phyloP scores from a whole-genome alignment of 1,140 invertebrate species.

The Melanaphis sacchari region DNA sequence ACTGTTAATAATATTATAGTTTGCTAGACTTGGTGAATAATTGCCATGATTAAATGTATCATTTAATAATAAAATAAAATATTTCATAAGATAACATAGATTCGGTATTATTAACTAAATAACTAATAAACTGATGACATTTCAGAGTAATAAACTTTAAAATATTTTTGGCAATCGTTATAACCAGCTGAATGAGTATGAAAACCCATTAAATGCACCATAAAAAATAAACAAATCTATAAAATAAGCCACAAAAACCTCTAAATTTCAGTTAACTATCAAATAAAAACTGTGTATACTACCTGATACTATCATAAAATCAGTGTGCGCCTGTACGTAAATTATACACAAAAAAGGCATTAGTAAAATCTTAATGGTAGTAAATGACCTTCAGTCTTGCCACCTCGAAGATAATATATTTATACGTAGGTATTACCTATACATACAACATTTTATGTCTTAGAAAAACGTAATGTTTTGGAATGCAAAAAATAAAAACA shows the following conservation, averaged over 20 bases:
- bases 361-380: not conserved
- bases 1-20: not conserved
- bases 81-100: not conserved
- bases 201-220: not conserved
- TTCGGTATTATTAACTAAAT: not conserved
- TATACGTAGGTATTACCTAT: not conserved
- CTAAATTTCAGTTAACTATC: constrained; percentile 26
- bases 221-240: constrained; percentile 41
- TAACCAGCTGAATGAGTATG: not conserved
- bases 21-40: not conserved
- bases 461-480: not conserved
- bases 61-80: not conserved
- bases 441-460: not conserved
- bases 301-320: constrained; percentile 9
- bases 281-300: constrained; percentile 23
- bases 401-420: not conserved
- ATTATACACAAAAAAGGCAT: not conserved
- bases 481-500: not conserved
- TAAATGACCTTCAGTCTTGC: not conserved
- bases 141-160: not conserved
- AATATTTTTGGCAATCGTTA: constrained; percentile 23
- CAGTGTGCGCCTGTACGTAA: not conserved
- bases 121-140: not conserved
- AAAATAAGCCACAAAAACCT: not conserved
- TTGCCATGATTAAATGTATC: not conserved